Base-by-base conservation (phyloP, 2,797 vertebrate species). In the Aeoliscus strigatus region DNA sequence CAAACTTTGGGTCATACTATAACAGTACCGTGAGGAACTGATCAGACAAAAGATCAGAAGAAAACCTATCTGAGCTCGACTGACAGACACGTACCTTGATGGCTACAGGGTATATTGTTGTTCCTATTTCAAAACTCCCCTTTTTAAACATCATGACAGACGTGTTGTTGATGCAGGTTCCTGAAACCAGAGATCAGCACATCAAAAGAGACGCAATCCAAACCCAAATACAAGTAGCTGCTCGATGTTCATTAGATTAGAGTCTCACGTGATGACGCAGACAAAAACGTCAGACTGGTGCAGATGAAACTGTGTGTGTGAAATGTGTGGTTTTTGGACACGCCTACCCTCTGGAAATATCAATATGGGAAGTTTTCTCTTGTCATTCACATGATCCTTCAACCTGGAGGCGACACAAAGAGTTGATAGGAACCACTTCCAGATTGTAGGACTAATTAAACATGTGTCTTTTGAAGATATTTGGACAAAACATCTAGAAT, bases 91-190 rank as follows among this genome's bases (percentile, higher is more conserved):
- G 13, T 69, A 76, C 96, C 92, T 98, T 99, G 49, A 99, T 99
- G 43, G 95, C 94, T 36, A 98, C 94, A n/a, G 96, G 96, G 69
- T 97, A 91, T 66, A 99, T 97, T 1, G 88, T 93, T 2, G 88
- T 88, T 83, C 94, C 95, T 9, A 98, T 94, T 89, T 98, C 96
- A 86, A 99, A 99, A 75, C 96, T 98, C 55, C 96, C 96, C 57
- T 99, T 98, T 83, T 96, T 99, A 79, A 99, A 99, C 96, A 99
- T 98, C 96, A 99, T 99, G 50, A 98, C n/a, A n/a, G n/a, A n/a
- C n/a, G n/a, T n/a, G n/a, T n/a, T n/a, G n/a, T n/a, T n/a, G n/a
- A n/a, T n/a, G 41, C 96, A 99, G 42, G 96, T 98, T 55, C 96
- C 96, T 99, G 53, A 75, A 51, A 70, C 18, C 65, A 76, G 43